Base-by-base conservation (phyloP, 2,113 vertebrate species). In the Dasyurus viverrinus region DNA sequence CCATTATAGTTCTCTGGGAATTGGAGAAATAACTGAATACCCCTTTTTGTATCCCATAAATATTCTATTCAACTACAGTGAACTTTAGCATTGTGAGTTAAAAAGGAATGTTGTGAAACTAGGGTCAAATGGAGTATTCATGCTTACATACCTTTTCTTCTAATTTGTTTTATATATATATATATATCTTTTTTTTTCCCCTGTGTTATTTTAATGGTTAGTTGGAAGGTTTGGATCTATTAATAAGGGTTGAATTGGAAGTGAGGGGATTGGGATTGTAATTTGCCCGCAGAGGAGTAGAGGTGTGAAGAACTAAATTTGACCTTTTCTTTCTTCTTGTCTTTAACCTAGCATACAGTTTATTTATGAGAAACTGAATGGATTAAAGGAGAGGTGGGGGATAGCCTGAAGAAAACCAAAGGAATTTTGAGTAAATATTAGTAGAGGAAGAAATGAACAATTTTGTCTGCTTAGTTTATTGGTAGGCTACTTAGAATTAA, bases 1-100 rank as follows among this genome's bases (percentile, higher is more conserved):
- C 0, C 52, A 36, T 91, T 92, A 93, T 42, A 46, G 53, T 54
- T 90, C 52, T 94, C 68, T 24, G 46, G 92, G 68, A 95, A 93
- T 16, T 27, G 57, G 54, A 55, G 53, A 23, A 50, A n/a, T 22
- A 10, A 16, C 76, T 92, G 91, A 42, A 68, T 89, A 68, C 6
- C 54, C 50, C 26, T 92, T 95, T 76, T 54, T 90, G 25, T 93
- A 54, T 90, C 16, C 30, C 5, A 14, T 76, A n/a, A 76, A 42
- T 84, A 22, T 7, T 84, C 16, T 6, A 8, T 84, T 84, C 19
- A 84, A 84, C 60, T n/a, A 16, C 36, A 27, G 5, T 22, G 36
- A 42, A 8, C 68, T 84, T 84, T 84, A n/a, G 68, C 16, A 22
- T 84, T n/a, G 68, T 76, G 36, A 76, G 19, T n/a, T 84, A 42